phyloP scores from a whole-genome alignment of 2,797 vertebrate genomes.

The Sparus aurata region DNA sequence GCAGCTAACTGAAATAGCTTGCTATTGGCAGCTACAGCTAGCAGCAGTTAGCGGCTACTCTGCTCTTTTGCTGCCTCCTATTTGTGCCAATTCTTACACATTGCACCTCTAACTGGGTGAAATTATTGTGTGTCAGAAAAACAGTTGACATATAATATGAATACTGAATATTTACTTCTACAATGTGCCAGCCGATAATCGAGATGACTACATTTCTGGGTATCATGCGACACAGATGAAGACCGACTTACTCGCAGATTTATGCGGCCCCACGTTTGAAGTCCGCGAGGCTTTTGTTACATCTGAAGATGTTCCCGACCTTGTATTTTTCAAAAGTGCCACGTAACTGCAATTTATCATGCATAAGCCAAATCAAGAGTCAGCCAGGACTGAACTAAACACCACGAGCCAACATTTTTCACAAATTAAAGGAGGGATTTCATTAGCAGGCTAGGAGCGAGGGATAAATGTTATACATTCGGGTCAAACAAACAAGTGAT shows the following conservation, averaged over 20 bases:
- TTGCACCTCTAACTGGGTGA: too few relatives aligned
- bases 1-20: too few relatives aligned
- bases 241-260: background rate
- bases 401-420: conserved; percentile 63
- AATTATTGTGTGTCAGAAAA: background rate
- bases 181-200: background rate
- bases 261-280: background rate
- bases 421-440: conserved; percentile 77
- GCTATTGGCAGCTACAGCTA: too few relatives aligned
- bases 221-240: background rate
- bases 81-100: too few relatives aligned
- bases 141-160: background rate
- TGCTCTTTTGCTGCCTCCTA: too few relatives aligned
- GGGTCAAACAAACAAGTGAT: conserved; percentile 85
- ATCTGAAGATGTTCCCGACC: conserved; percentile 67
- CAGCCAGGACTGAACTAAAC: conserved; percentile 45
- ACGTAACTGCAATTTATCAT: conserved; percentile 73
- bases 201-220: background rate
- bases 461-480: conserved; percentile 79
- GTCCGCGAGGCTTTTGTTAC: conserved; percentile 23
- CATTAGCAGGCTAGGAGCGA: conserved; percentile 66
- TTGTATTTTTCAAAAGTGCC: conserved; percentile 60
- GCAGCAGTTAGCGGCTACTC: too few relatives aligned
- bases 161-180: background rate
- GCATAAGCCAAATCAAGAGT: conserved; percentile 70